Percentiles rank a stretch among this genome's conserved stretches.
phyloP scores from a whole-genome alignment of 1,140 invertebrate genomes.

The Drosophila orosa region DNA sequence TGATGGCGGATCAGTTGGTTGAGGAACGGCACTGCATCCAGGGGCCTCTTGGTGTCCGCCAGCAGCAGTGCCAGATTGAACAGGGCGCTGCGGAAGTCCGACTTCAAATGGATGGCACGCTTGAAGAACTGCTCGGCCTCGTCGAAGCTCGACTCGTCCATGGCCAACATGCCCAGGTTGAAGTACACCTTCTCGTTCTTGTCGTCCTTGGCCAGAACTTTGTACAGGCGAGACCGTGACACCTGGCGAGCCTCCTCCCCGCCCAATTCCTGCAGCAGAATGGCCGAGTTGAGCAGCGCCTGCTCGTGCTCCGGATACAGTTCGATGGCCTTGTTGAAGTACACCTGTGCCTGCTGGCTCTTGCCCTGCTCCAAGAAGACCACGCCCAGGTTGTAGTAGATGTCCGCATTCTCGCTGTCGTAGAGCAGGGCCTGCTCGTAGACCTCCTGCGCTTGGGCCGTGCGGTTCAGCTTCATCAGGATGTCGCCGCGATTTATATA shows the following conservation, averaged over 20 bases:
- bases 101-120: slow-evolving; percentile 92
- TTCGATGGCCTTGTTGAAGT: slow-evolving; percentile 96
- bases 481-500: slow-evolving; percentile 99
- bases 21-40: slow-evolving; percentile 96
- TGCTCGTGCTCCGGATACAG: slow-evolving; percentile 97
- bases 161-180: slow-evolving; percentile 97
- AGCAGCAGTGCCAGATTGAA: slow-evolving; percentile 97
- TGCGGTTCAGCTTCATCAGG: slow-evolving; percentile 96
- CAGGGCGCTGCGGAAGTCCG: slow-evolving; percentile 95
- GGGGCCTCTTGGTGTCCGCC: slow-evolving; percentile 93
- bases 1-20: slow-evolving; percentile 96
- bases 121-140: slow-evolving; percentile 95
- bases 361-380: slow-evolving; percentile 97
- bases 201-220: slow-evolving; percentile 91
- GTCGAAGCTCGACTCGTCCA: slow-evolving; percentile 95
- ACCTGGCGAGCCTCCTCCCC: slow-evolving; percentile 91
- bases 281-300: slow-evolving; percentile 97
- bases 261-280: slow-evolving; percentile 95
- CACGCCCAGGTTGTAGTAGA: slow-evolving; percentile 99
- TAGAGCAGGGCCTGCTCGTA: slow-evolving; percentile 97
- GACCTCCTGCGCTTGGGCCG: slow-evolving; percentile 96
- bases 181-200: slow-evolving; percentile 96
- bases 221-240: slow-evolving; percentile 91
- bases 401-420: slow-evolving; percentile 97
- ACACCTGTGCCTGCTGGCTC: slow-evolving; percentile 94